Percentiles rank a stretch among this genome's conserved stretches.
Evolutionary conservation across 2,113 vertebrate species (phyloP).

Genomic region (Bothrops jararaca): DNA sequence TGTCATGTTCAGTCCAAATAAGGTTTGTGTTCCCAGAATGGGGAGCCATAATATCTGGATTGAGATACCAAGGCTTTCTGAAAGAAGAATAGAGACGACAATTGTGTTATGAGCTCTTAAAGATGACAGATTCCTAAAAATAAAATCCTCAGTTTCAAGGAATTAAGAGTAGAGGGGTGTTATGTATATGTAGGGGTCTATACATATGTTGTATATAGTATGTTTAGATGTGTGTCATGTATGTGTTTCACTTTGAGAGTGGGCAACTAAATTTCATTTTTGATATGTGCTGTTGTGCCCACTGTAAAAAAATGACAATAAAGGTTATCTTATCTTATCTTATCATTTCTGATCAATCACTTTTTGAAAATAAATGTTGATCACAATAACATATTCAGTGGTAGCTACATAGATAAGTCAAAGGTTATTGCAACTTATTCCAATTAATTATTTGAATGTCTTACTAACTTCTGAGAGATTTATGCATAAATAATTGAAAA

Average conservation of each 20-base stretch:
- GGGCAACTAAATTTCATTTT: too few relatives aligned
- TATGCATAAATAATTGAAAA: neutral
- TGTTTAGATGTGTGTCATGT: too few relatives aligned
- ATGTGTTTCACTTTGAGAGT: too few relatives aligned
- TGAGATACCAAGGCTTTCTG: neutral
- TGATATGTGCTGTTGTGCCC: too few relatives aligned
- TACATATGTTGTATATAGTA: too few relatives aligned
- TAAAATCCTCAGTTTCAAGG: neutral
- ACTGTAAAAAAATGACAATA: too few relatives aligned
- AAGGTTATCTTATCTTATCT: too few relatives aligned
- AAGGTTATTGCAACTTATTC: neutral
- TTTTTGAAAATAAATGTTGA: slow-evolving; percentile 2
- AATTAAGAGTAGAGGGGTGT: neutral
- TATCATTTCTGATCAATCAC: neutral
- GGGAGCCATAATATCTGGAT: neutral
- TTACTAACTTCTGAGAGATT: neutral
- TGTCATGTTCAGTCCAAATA: too few relatives aligned
- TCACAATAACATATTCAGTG: neutral
- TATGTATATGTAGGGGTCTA: too few relatives aligned
- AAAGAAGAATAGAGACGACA: neutral
- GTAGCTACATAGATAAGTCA: neutral
- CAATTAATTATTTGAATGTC: neutral
- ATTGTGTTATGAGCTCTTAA: neutral
- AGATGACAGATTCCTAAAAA: neutral
- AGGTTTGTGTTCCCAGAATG: too few relatives aligned